These are phyloP conservation scores for Lampris megalopsis DNA, from an alignment of 2,113 vertebrate genomes.

Conservation along the genomic window DNA sequence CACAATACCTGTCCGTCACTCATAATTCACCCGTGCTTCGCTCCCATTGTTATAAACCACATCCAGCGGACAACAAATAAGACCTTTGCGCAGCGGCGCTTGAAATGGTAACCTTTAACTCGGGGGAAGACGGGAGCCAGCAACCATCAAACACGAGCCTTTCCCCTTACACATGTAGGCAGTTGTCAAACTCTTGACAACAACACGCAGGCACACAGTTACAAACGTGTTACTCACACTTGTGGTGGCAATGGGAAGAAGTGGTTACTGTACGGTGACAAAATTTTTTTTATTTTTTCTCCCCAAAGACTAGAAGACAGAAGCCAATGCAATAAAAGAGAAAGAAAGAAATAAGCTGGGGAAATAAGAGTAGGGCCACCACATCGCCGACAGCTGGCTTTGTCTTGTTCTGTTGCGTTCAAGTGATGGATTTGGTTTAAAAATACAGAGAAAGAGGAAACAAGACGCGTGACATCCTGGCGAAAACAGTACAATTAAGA, in stretches of 20 bases:
- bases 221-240: slow-evolving; percentile 52
- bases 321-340: slow-evolving; percentile 17
- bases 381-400: slow-evolving; percentile 8
- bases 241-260: slow-evolving; percentile 41
- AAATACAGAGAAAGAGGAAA: background rate
- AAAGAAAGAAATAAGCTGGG: background rate
- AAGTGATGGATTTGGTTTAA: background rate
- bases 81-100: slow-evolving; percentile 72
- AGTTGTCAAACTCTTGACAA: slow-evolving; percentile 71
- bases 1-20: slow-evolving; percentile 67
- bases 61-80: slow-evolving; percentile 70
- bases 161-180: slow-evolving; percentile 75
- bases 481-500: background rate
- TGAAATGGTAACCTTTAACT: slow-evolving; percentile 80
- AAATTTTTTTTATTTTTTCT: background rate
- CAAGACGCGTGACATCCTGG: background rate
- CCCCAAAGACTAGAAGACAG: background rate
- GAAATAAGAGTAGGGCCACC: slow-evolving; percentile 7
- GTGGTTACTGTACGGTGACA: slow-evolving; percentile 32
- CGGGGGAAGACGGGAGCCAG: slow-evolving; percentile 34
- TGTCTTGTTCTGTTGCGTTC: slow-evolving; percentile 20
- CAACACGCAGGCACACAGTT: slow-evolving; percentile 34
- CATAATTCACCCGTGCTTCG: slow-evolving; percentile 61
- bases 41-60: slow-evolving; percentile 61
- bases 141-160: slow-evolving; percentile 60